Conservation (phyloP, 2,113 vertebrate genomes). For the Fulica atra region DNA sequence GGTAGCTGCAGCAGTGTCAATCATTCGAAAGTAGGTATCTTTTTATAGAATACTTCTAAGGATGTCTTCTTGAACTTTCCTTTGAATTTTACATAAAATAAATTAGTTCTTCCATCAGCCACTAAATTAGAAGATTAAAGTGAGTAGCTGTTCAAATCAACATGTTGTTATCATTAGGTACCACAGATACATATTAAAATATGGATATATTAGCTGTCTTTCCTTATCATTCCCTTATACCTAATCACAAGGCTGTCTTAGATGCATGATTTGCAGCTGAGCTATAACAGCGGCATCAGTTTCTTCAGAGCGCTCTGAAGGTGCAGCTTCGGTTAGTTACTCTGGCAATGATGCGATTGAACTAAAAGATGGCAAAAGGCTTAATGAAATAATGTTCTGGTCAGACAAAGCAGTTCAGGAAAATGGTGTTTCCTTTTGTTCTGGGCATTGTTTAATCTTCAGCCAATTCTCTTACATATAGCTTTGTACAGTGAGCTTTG, state of each 20-base stretch:
- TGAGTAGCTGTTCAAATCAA: conserved; percentile 11
- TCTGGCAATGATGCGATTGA: neutral
- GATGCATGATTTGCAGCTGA: neutral
- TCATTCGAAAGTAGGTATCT: neutral
- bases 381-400: neutral
- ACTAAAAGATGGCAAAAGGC: neutral
- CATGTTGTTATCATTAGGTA: conserved; percentile 20
- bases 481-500: neutral
- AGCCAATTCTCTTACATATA: neutral
- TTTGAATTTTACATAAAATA: conserved; percentile 47
- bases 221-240: neutral
- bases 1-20: neutral
- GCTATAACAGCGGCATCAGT: neutral
- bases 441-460: neutral
- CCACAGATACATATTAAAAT: conserved; percentile 32
- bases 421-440: conserved; percentile 12
- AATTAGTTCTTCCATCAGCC: conserved; percentile 6
- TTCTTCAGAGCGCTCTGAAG: neutral
- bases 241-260: neutral
- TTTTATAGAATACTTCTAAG: conserved; percentile 11
- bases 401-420: neutral
- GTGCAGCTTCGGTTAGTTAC: neutral
- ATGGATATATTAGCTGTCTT: neutral
- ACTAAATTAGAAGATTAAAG: conserved; percentile 30
- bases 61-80: conserved; percentile 8